Percentiles rank a stretch among this genome's conserved stretches.
Conservation (phyloP, 2,888 invertebrate genomes). For the Gisinianus flammeolus region DNA sequence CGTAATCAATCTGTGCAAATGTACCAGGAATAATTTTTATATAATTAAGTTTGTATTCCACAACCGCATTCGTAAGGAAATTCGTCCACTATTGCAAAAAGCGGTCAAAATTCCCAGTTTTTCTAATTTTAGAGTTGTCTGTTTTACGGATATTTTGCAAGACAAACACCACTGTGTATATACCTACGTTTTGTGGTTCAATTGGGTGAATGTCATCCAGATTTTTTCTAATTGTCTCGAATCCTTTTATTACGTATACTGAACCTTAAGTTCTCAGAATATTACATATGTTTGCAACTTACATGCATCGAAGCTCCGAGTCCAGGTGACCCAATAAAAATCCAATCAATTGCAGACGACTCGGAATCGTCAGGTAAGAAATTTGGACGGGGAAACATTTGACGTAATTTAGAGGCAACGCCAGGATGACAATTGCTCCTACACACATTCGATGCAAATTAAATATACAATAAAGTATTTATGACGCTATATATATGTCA, state of each 20-base stretch:
- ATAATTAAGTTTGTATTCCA: too few species aligned
- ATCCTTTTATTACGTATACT: too few species aligned
- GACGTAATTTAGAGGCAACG: slow-evolving; percentile 73
- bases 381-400: slow-evolving; percentile 79
- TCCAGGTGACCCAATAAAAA: slow-evolving; percentile 85
- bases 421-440: slow-evolving; percentile 89
- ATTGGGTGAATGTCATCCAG: background rate
- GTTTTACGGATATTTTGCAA: background rate
- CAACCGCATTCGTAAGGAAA: too few species aligned
- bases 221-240: too few species aligned
- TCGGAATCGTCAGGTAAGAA: slow-evolving; percentile 90
- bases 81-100: too few species aligned
- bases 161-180: background rate
- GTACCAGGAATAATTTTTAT: too few species aligned
- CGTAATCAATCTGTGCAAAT: slow-evolving; percentile 88
- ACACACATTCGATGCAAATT: slow-evolving; percentile 55
- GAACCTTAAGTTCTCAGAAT: too few species aligned
- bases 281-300: too few species aligned
- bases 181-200: too few species aligned
- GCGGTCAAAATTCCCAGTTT: background rate
- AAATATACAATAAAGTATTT: background rate
- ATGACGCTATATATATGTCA: too few species aligned
- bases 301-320: slow-evolving; percentile 91
- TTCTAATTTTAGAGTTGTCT: background rate
- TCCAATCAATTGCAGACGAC: slow-evolving; percentile 84